These are phyloP conservation scores for Mirza zaza DNA, from an alignment of 2,113 vertebrate genomes.

Conservation along the genomic window DNA sequence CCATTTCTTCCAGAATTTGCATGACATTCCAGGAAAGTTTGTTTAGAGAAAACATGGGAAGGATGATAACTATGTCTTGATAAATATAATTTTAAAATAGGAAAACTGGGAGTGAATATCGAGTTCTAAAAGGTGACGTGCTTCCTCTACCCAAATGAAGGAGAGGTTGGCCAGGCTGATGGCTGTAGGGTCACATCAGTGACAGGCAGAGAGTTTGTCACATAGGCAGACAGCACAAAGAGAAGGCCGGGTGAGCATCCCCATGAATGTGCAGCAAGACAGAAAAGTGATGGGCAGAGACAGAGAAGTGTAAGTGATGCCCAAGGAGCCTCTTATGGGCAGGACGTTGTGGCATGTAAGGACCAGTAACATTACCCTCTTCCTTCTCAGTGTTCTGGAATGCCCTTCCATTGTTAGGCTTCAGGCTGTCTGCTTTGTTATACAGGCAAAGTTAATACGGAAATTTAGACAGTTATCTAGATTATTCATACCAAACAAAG, in stretches of 20 bases:
- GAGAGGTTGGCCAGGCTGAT: neutral
- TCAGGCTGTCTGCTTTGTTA: neutral
- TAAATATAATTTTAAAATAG: conserved; percentile 6
- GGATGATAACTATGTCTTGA: conserved; percentile 37
- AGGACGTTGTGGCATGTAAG: neutral
- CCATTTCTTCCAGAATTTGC: neutral
- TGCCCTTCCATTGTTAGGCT: neutral
- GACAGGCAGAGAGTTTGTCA: accelerated
- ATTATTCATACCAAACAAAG: neutral
- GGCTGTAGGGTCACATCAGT: neutral
- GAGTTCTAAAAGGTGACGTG: neutral
- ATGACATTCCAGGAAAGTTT: conserved; percentile 4
- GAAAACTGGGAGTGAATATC: neutral
- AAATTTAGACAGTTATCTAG: neutral
- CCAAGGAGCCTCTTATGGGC: neutral
- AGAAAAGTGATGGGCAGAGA: neutral
- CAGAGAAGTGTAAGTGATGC: neutral
- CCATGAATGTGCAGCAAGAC: too few species aligned
- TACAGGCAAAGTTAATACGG: neutral
- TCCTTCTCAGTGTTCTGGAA: neutral
- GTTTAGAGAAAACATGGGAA: conserved; percentile 39
- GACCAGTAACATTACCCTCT: neutral
- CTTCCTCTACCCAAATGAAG: neutral
- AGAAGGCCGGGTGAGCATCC: neutral
- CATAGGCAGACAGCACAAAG: too few species aligned